These are phyloP conservation scores for Cylloceria caligata DNA, from an alignment of 2,888 invertebrate genomes.

Conservation along the genomic window DNA sequence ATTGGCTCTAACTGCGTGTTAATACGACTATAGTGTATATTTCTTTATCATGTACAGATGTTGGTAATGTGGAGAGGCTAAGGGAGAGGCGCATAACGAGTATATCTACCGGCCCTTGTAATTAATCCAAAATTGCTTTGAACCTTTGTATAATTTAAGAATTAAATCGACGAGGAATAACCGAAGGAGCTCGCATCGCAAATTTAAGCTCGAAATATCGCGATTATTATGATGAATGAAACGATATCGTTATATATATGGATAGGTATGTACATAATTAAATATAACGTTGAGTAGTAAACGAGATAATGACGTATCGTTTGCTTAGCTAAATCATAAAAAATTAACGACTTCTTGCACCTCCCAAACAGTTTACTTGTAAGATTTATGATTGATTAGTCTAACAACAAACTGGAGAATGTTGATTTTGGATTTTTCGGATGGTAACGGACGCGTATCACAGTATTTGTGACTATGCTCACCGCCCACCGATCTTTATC, in stretches of 20 bases:
- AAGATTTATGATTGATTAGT: constrained; percentile 28
- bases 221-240: constrained; percentile 53
- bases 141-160: constrained; percentile 47
- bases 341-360: constrained; percentile 20
- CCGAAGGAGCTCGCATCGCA: not conserved
- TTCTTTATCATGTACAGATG: constrained; percentile 64
- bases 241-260: constrained; percentile 45
- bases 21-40: constrained; percentile 61
- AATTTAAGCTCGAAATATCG: constrained; percentile 38
- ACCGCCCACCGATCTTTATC: constrained; percentile 52
- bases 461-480: constrained; percentile 42
- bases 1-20: constrained; percentile 52
- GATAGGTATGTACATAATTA: constrained; percentile 65
- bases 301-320: constrained; percentile 45
- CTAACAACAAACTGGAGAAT: constrained; percentile 5
- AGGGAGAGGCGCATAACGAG: constrained; percentile 1
- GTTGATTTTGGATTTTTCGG: not conserved
- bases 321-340: constrained; percentile 24
- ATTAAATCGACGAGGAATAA: constrained; percentile 17
- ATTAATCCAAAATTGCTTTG: constrained; percentile 56
- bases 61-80: constrained; percentile 9
- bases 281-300: constrained; percentile 62
- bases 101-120: constrained; percentile 49
- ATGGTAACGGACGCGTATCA: constrained; percentile 46
- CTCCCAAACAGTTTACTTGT: constrained; percentile 12